Evolutionary conservation across 1,140 invertebrate species (phyloP).

Genomic region (Oncopodura yosiiana): DNA sequence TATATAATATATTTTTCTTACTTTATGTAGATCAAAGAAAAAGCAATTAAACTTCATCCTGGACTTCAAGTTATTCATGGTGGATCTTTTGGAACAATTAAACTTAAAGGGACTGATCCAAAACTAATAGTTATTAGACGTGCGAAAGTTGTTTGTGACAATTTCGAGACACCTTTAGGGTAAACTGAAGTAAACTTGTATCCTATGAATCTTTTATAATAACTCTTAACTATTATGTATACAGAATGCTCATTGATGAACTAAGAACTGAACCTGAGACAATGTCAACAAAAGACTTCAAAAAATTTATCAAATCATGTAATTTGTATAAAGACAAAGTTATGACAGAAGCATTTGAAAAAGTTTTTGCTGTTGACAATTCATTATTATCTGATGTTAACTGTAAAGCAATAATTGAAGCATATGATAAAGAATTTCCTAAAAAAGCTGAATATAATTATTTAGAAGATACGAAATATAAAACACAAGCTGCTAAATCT

Average conservation of each 20-base stretch:
- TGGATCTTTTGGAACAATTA: slow-evolving; percentile 15
- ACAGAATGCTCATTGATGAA: slow-evolving; percentile 30
- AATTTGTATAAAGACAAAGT: slow-evolving; percentile 33
- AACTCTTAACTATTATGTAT: not conserved
- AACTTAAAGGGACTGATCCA: slow-evolving; percentile 24
- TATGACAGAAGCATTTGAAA: slow-evolving; percentile 27
- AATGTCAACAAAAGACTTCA: slow-evolving; percentile 22
- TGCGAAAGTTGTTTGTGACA: slow-evolving; percentile 28
- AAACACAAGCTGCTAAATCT: no score
- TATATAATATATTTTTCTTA: not conserved
- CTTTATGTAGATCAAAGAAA: slow-evolving; percentile 10
- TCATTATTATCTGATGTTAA: slow-evolving; percentile 7
- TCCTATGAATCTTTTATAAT: not conserved
- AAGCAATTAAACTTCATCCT: slow-evolving; percentile 10
- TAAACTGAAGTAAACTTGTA: not conserved
- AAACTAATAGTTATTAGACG: slow-evolving; percentile 19
- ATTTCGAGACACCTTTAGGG: slow-evolving; percentile 30
- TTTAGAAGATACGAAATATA: no score
- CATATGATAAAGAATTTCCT: slow-evolving; percentile 30
- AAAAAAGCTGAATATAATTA: no score
- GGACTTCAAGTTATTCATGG: slow-evolving; percentile 27
- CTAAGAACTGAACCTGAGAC: slow-evolving; percentile 20
- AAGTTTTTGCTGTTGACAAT: slow-evolving; percentile 6
- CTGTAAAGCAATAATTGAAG: slow-evolving; percentile 24
- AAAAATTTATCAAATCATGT: slow-evolving; percentile 33